These are phyloP conservation scores for Phalanger gymnotis DNA, from an alignment of 2,797 vertebrate genomes.

Conservation along the genomic window DNA sequence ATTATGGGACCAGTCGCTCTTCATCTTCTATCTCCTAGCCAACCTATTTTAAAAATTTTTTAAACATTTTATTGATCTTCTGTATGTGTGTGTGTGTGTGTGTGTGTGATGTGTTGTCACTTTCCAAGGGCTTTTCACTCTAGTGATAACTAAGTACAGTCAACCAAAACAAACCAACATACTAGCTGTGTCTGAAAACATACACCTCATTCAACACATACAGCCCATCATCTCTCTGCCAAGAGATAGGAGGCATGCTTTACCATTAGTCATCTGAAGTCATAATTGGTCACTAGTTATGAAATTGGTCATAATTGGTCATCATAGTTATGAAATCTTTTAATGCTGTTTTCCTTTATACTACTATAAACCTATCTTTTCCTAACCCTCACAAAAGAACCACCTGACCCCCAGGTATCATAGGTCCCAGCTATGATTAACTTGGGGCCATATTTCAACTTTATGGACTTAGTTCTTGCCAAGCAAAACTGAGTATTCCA, in stretches of 20 bases:
- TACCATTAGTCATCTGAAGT: neutral
- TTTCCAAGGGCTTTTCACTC: neutral
- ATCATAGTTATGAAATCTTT: neutral
- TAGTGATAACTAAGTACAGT: neutral
- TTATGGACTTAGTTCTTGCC: neutral
- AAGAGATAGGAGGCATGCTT: neutral
- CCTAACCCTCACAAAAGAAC: neutral
- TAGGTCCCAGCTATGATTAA: neutral
- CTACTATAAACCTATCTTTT: neutral
- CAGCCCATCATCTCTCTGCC: neutral
- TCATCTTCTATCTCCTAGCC: neutral
- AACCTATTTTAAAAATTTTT: neutral
- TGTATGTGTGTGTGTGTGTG: neutral
- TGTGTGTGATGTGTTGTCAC: neutral
- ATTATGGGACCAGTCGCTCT: neutral
- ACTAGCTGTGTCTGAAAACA: neutral
- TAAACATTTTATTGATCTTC: neutral
- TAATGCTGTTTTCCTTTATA: neutral
- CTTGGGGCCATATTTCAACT: neutral
- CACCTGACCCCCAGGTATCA: neutral
- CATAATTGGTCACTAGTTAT: neutral
- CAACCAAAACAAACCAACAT: neutral
- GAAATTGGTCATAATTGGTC: neutral
- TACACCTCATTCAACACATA: neutral
- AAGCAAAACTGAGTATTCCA: neutral